A percentile compares a stretch with the other conserved stretches of the same genome.
Conservation (phyloP, 2,888 invertebrate genomes). For the Platycnemis pennipes region DNA sequence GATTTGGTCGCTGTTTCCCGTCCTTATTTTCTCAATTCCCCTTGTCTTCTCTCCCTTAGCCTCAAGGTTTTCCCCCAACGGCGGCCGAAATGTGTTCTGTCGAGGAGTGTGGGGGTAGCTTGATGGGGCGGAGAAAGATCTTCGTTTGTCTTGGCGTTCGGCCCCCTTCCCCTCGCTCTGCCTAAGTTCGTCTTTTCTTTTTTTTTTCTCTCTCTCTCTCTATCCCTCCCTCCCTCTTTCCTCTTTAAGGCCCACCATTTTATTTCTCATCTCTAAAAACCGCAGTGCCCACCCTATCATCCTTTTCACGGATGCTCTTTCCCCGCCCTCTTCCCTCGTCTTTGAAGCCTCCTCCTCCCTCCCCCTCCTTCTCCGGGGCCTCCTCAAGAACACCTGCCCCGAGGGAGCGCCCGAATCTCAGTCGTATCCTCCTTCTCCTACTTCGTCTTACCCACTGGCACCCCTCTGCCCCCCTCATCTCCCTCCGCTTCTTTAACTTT, state of each 20-base stretch:
- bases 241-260: conserved; percentile 33
- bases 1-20: conserved; percentile 13
- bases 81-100: not conserved
- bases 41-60: not conserved
- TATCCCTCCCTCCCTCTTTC: no score
- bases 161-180: not conserved
- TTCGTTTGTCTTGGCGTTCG: not conserved
- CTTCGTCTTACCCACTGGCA: no score
- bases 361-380: not conserved
- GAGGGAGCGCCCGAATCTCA: not conserved
- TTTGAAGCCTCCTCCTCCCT: not conserved
- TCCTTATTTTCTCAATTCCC: not conserved
- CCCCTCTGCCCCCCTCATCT: not conserved
- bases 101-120: not conserved
- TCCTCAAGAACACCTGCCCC: not conserved
- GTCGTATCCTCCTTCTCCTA: not conserved
- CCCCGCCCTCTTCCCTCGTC: no score
- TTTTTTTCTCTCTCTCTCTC: not conserved
- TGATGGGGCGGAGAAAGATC: not conserved
- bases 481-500: not conserved
- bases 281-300: conserved; percentile 36
- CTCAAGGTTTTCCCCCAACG: conserved; percentile 45
- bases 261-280: conserved; percentile 34
- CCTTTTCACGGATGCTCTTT: not conserved
- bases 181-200: not conserved